Base-by-base conservation (phyloP, 2,113 vertebrate species). In the Oostethus manadensis region DNA sequence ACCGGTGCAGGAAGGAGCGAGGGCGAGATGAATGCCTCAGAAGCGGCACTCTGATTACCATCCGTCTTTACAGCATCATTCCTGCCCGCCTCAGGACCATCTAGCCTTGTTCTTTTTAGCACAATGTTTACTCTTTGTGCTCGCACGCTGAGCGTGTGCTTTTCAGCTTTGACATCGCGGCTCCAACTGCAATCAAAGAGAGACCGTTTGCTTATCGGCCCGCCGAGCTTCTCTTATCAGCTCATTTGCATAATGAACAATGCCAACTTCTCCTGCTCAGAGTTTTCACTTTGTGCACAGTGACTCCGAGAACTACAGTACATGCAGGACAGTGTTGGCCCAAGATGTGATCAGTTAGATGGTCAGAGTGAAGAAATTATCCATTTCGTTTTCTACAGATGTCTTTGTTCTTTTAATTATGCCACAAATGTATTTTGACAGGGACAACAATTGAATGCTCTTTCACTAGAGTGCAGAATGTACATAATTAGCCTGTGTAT, bases 231-330 rank as follows among this genome's bases (percentile, higher is more conserved):
- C 73, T 62, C 78, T 83, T 84, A 85, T 88, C 86, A 60, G 62
- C 71, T 78, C 66, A 78, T 84, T 86, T 84, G 78, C 80, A 84
- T 88, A 83, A 88, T 86, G 81, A 84, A 66, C 78, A 43, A 64
- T 42, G 51, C 77, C 76, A 72, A 81, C 45, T 1, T n/a, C 54
- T 65, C 17, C 77, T 58, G 61, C 61, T 61, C 63, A 1, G 22
- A 1, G 49, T 16, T 51, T 21, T 22, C 49, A 15, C 47, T 23
- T 50, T 23, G 21, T 23, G 13, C 13, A 23, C 11, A 13, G 21
- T 8, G 14, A 17, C 22, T 16, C 29, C 51, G n/a, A 16, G 8
- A n/a, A 38, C 10, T 38, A 11, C 35, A n/a, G 22, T 2, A 51
- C 5, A 45, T 1, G 3, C 17, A n/a, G 1, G 44, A 3, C 23